A percentile compares a stretch with the other conserved stretches of the same genome.
phyloP scores from a whole-genome alignment of 2,113 vertebrate species.

The Anhinga rufa region DNA sequence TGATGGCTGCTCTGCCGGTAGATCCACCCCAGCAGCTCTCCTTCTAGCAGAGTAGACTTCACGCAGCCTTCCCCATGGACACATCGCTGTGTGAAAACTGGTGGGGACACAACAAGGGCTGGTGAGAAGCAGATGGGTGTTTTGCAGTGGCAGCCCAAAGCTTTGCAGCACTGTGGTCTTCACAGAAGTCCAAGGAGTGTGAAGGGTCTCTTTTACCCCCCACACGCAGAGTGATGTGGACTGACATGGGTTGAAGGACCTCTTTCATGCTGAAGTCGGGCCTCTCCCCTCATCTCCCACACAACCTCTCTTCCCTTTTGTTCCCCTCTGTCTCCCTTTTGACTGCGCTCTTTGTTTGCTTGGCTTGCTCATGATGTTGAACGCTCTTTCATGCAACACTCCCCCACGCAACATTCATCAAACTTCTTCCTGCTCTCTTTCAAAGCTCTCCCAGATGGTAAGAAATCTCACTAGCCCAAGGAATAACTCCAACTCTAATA shows the following conservation, averaged over 20 bases:
- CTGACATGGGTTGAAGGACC: background rate
- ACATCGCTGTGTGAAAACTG: background rate
- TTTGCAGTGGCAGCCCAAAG: background rate
- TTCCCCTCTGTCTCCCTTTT: background rate
- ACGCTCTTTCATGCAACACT: background rate
- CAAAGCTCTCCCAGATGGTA: background rate
- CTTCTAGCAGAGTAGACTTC: background rate
- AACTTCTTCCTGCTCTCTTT: background rate
- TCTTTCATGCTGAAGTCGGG: background rate
- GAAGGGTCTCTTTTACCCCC: background rate
- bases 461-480: background rate
- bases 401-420: background rate
- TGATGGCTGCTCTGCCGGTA: background rate
- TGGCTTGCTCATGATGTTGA: background rate
- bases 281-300: background rate
- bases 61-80: background rate
- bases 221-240: background rate
- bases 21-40: background rate
- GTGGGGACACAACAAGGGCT: too few species aligned
- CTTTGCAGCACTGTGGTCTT: background rate
- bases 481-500: background rate
- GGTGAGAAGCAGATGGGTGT: background rate
- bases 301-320: background rate
- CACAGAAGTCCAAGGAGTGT: background rate
- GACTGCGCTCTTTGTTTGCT: background rate